These are phyloP conservation scores for Luperina nickerlii DNA, from an alignment of 2,888 invertebrate species.

Conservation along the genomic window DNA sequence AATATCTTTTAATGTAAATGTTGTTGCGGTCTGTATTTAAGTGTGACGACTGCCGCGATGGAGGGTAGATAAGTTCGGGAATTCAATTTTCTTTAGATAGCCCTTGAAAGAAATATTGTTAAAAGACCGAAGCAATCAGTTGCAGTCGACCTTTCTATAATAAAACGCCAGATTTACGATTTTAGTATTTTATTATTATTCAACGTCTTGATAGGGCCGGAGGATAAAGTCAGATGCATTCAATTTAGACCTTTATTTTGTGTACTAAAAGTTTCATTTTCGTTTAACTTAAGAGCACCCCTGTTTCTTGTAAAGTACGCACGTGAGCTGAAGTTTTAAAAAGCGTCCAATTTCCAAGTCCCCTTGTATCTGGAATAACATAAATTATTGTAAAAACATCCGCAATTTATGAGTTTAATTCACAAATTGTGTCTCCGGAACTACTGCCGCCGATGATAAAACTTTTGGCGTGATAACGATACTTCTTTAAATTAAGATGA, in stretches of 20 bases:
- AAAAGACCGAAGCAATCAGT: constrained; percentile 47
- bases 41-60: background rate
- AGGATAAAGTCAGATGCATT: constrained; percentile 33
- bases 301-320: constrained; percentile 61
- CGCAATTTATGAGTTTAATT: constrained; percentile 60
- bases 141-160: constrained; percentile 43
- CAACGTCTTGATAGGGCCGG: constrained; percentile 52
- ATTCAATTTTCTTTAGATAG: background rate
- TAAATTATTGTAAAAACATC: constrained; percentile 62
- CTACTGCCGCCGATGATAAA: constrained; percentile 45
- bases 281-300: constrained; percentile 51
- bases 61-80: constrained; percentile 15
- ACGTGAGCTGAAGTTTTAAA: constrained; percentile 69
- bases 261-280: constrained; percentile 59
- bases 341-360: constrained; percentile 57
- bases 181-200: constrained; percentile 63
- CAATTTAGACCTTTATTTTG: constrained; percentile 50
- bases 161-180: constrained; percentile 65
- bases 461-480: constrained; percentile 28
- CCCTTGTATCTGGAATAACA: constrained; percentile 58
- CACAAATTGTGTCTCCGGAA: constrained; percentile 54
- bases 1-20: constrained; percentile 10
- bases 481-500: constrained; percentile 25
- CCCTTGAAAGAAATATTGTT: background rate
- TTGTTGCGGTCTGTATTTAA: background rate